phyloP scores from a whole-genome alignment of 2,888 invertebrate species.

The Balanococcus diminutus region DNA sequence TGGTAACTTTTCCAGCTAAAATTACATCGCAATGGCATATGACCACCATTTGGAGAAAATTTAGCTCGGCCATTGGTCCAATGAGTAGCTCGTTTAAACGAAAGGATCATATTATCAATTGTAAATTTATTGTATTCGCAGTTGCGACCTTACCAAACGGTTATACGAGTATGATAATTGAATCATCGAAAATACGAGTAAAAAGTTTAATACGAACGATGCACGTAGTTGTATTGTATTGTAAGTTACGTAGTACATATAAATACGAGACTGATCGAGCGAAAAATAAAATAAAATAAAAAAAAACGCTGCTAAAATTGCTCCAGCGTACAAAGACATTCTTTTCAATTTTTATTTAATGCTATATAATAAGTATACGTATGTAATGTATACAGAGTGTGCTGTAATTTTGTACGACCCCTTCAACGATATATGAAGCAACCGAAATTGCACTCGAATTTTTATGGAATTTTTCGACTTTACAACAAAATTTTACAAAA shows the following conservation, averaged over 20 bases:
- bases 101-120: constrained; percentile 4
- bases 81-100: neutral
- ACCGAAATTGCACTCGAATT: too few relatives aligned
- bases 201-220: neutral
- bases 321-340: neutral
- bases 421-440: too few relatives aligned
- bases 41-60: neutral
- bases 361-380: too few relatives aligned
- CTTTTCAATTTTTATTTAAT: neutral
- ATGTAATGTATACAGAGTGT: too few relatives aligned
- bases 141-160: neutral
- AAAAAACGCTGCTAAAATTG: neutral
- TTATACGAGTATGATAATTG: constrained; percentile 38
- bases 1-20: neutral
- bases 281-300: neutral
- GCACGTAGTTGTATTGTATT: neutral
- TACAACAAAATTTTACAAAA: too few relatives aligned
- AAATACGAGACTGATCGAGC: neutral
- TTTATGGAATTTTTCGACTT: too few relatives aligned
- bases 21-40: neutral
- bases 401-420: too few relatives aligned
- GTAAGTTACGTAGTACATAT: neutral
- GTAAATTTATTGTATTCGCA: constrained; percentile 2
- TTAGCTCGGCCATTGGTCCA: neutral
- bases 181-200: constrained; percentile 17